Conservation (phyloP, 1,140 invertebrate species). For the Neelides sp. region DNA sequence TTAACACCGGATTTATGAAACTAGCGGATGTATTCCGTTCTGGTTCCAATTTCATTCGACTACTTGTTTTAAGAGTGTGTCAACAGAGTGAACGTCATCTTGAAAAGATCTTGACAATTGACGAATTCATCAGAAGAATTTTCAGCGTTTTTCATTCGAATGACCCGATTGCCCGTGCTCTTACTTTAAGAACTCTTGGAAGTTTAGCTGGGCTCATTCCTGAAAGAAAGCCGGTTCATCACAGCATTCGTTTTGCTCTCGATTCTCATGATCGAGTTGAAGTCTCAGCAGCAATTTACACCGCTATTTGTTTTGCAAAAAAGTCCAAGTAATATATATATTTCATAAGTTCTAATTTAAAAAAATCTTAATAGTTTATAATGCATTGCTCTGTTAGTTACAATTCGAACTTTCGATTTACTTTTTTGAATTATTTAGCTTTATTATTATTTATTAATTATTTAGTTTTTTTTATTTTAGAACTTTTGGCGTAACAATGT, state of each 20-base stretch:
- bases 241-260: conserved; percentile 76
- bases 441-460: conserved; percentile 1
- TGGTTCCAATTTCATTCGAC: conserved; percentile 79
- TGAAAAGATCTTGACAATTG: conserved; percentile 91
- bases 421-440: conserved; percentile 1
- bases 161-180: conserved; percentile 82
- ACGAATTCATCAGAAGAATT: conserved; percentile 86
- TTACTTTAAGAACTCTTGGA: conserved; percentile 78
- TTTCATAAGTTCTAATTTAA: too few species aligned
- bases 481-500: conserved; percentile 90
- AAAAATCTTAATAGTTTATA: not conserved
- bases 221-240: conserved; percentile 87
- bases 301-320: conserved; percentile 79
- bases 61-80: conserved; percentile 86
- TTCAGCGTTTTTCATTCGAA: conserved; percentile 93
- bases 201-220: conserved; percentile 84
- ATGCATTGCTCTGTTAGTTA: not conserved
- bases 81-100: conserved; percentile 92
- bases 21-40: conserved; percentile 85
- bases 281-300: conserved; percentile 90
- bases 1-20: conserved; percentile 91
- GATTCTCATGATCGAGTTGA: conserved; percentile 92
- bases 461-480: conserved; percentile 40
- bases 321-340: conserved; percentile 80
- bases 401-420: not conserved